A percentile compares a stretch with the other conserved stretches of the same genome.
Evolutionary conservation across 1,140 invertebrate genomes (phyloP).

Genomic region (Apis mellifera): DNA sequence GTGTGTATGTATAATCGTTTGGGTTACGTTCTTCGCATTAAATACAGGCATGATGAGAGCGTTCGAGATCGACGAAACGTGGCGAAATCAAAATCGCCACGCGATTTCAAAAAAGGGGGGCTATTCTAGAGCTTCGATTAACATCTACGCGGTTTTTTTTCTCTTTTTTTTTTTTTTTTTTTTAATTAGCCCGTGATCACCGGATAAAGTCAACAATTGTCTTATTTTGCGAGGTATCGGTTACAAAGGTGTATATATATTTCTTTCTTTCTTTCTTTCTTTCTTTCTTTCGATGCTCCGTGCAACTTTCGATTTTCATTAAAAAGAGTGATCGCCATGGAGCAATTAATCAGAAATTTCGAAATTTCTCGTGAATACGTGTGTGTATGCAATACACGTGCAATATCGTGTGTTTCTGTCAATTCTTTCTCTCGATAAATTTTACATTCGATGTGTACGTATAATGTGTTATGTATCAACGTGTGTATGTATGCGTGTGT

Average conservation of each 20-base stretch:
- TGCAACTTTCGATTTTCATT: constrained; percentile 8
- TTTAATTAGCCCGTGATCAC: constrained; percentile 50
- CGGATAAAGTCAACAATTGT: constrained; percentile 57
- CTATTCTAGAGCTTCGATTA: constrained; percentile 35
- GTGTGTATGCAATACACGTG: background rate
- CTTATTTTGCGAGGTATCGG: constrained; percentile 69
- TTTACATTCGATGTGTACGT: background rate
- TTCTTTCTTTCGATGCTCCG: constrained; percentile 5
- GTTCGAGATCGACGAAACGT: constrained; percentile 31
- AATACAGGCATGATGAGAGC: background rate
- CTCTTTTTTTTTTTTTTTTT: background rate
- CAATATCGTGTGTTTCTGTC: background rate
- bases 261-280: background rate
- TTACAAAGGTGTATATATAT: constrained; percentile 42
- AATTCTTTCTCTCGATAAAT: background rate
- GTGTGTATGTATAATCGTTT: constrained; percentile 5
- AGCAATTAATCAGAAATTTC: constrained; percentile 13
- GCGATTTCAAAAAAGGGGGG: background rate
- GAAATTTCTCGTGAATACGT: background rate
- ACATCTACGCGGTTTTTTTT: constrained; percentile 16
- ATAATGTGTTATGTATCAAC: background rate
- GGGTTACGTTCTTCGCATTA: background rate
- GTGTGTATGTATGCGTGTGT: background rate
- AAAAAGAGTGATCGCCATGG: background rate
- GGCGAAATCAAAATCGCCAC: background rate